phyloP scores from a whole-genome alignment of 2,113 vertebrate genomes.

The Vombatus ursinus region DNA sequence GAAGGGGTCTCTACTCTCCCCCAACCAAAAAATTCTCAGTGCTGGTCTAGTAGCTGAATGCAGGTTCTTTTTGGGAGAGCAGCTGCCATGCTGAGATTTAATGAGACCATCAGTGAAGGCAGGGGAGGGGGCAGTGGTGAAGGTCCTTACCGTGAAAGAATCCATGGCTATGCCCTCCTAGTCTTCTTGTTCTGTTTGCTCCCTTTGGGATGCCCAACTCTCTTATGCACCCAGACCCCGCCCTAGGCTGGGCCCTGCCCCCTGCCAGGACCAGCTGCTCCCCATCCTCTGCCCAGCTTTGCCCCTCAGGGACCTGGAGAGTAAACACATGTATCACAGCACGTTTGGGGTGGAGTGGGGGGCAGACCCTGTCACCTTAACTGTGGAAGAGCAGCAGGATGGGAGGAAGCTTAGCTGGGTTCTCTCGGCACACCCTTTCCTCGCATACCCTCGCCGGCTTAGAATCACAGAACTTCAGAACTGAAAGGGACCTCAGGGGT shows the following conservation, averaged over 20 bases:
- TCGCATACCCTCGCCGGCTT: neutral
- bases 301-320: conserved; percentile 51
- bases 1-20: neutral
- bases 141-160: conserved; percentile 63
- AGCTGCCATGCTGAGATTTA: neutral
- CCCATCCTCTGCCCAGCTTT: conserved; percentile 34
- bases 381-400: neutral
- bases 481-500: neutral
- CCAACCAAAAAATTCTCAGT: neutral
- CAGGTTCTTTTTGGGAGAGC: neutral
- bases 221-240: conserved; percentile 25
- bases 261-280: conserved; percentile 69
- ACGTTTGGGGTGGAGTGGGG: neutral
- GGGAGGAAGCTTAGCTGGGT: neutral
- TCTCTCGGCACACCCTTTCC: neutral
- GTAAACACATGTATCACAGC: neutral
- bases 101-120: neutral
- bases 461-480: conserved; percentile 10
- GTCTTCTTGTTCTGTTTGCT: conserved; percentile 23
- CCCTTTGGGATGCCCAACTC: conserved; percentile 20
- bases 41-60: neutral
- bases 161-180: conserved; percentile 57
- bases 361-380: neutral
- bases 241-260: conserved; percentile 49
- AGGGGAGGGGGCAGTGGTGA: neutral